Conservation (phyloP, 2,888 invertebrate genomes). For the Cheilosia urbana region DNA sequence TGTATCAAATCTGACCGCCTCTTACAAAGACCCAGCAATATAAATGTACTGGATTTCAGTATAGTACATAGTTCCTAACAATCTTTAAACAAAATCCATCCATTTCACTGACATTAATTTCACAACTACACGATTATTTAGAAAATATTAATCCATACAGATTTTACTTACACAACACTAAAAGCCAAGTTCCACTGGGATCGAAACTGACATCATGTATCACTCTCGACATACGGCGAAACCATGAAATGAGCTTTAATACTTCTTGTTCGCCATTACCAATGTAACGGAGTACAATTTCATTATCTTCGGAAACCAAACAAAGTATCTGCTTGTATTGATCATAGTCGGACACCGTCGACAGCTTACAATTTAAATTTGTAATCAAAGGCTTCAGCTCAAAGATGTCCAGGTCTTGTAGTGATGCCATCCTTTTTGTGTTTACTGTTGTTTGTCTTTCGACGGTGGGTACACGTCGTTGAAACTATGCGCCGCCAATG, state of each 20-base stretch:
- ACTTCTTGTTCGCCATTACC: slow-evolving; percentile 81
- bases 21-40: no score
- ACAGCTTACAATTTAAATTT: slow-evolving; percentile 83
- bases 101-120: neutral
- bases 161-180: slow-evolving; percentile 83
- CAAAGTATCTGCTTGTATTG: slow-evolving; percentile 82
- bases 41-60: no score
- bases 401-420: slow-evolving; percentile 80
- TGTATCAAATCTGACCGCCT: no score
- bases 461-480: slow-evolving; percentile 20
- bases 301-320: slow-evolving; percentile 83
- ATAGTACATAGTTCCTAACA: no score
- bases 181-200: slow-evolving; percentile 87
- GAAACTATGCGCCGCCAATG: slow-evolving; percentile 51
- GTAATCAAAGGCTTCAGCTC: slow-evolving; percentile 82
- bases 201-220: slow-evolving; percentile 92
- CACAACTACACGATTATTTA: neutral
- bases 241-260: slow-evolving; percentile 83
- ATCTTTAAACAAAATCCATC: no score
- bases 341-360: slow-evolving; percentile 81
- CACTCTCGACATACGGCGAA: slow-evolving; percentile 81
- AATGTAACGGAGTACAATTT: slow-evolving; percentile 82
- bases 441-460: slow-evolving; percentile 21
- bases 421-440: slow-evolving; percentile 70
- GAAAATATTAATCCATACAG: neutral